Evolutionary conservation across 2,888 invertebrate species (phyloP), one percentile per base, ranked within the genome.

Genomic region (Zygothrica quintamaculata): DNA sequence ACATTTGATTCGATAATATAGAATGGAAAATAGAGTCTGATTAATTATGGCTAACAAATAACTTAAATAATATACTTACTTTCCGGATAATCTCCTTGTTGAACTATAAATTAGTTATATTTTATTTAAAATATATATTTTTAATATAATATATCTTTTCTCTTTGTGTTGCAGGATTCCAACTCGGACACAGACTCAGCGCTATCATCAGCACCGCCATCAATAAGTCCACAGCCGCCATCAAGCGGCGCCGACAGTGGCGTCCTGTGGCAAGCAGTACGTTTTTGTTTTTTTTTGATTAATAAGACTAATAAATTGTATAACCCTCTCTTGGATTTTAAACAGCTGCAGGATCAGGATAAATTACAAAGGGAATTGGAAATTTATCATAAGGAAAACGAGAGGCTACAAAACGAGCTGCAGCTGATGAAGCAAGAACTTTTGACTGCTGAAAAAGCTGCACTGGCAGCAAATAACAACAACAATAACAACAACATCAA

Each of bases 181-280:
- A 87, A 86, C 84, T 93, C 93, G 73, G 94, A 94, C 90, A 93
- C 93, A 72, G 94, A 94, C 86, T 94, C 94, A 44, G 94, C 94
- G 60, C 91, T 94, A 71, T 94, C 94, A 66, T 94, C 94, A 70
- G 94, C 94, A 68, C 94, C 94, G 58, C 93, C 94, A 66, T 94
- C 94, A 47, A 92, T 94, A 79, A 94, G 94, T 76, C 94, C 94
- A 53, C 94, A 94, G 88, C 94, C 94, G 81, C 90, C 91, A 8
- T 84, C 89, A 13, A 88, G 87, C 57, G 90, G 90, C 42, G 79
- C 89, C 61, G 88, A 89, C 46, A 86, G 90, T 57, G 84, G 89
- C 34, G 91, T 91, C 79, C 89, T 91, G 72, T 91, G 91, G 91
- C 90, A 91, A 87, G 89, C 90, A 75, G 91, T 91, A 65, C 74